phyloP scores from a whole-genome alignment of 2,113 vertebrate species.

The Tringa solitaria region DNA sequence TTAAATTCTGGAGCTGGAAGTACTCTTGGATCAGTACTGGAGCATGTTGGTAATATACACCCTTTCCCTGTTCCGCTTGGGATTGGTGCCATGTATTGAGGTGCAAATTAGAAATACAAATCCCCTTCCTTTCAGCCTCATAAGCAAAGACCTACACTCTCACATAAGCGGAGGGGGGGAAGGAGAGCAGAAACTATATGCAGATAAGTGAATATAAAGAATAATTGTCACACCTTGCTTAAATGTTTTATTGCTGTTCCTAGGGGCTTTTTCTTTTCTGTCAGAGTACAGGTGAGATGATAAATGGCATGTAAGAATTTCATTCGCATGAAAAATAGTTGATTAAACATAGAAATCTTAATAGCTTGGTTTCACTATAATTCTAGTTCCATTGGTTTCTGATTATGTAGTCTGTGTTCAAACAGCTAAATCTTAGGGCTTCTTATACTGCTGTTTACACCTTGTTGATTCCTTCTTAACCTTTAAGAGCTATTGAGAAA shows the following conservation, averaged over 20 bases:
- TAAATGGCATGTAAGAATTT: not conserved
- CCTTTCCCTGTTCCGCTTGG: not conserved
- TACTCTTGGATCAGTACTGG: not conserved
- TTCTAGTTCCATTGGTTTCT: not conserved
- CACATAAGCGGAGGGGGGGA: not conserved
- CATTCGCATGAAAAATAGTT: not conserved
- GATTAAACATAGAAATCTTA: slow-evolving; percentile 33
- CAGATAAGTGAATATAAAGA: slow-evolving; percentile 14
- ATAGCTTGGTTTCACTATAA: not conserved
- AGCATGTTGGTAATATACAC: fast-evolving
- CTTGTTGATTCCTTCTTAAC: slow-evolving; percentile 39
- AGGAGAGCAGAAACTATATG: not conserved
- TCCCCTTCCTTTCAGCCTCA: not conserved
- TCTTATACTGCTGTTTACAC: slow-evolving; percentile 17
- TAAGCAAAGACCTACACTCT: not conserved
- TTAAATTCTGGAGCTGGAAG: not conserved
- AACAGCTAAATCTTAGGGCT: not conserved
- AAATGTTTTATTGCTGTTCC: not conserved
- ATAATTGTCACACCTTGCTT: not conserved
- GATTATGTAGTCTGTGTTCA: not conserved
- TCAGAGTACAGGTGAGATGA: not conserved
- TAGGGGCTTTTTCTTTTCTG: not conserved
- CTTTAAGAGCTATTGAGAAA: slow-evolving; percentile 38
- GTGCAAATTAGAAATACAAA: slow-evolving; percentile 18
- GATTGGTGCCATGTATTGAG: not conserved